Percentiles rank a stretch among this genome's conserved stretches.
Evolutionary conservation across 2,888 invertebrate species (phyloP).

Genomic region (Daptonema setosum): DNA sequence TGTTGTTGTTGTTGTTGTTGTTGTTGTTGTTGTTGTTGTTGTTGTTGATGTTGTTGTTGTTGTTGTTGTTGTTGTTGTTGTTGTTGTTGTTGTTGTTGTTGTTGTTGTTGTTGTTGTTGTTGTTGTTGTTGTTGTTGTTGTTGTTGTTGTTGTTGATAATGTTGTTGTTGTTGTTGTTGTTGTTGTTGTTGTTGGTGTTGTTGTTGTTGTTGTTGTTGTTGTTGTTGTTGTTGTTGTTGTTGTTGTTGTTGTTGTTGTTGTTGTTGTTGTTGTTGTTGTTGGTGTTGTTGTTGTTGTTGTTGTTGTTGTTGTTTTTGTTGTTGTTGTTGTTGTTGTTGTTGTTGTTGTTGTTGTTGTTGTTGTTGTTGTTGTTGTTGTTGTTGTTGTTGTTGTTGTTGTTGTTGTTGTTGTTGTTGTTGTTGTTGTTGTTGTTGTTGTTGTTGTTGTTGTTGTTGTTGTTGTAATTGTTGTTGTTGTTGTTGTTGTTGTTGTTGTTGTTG

Average conservation of each 20-base stretch:
- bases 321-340: not conserved
- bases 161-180: too few relatives aligned
- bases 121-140: too few relatives aligned
- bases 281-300: too few relatives aligned
- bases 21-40: not conserved
- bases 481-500: not conserved
- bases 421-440: not conserved
- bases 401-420: not conserved
- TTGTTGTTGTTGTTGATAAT: too few relatives aligned
- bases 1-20: not conserved
- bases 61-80: not conserved
- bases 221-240: not conserved
- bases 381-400: not conserved
- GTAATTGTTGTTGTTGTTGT: not conserved
- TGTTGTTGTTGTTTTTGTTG: too few relatives aligned
- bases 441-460: not conserved
- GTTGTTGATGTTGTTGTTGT: not conserved
- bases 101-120: not conserved
- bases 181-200: too few relatives aligned
- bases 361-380: not conserved
- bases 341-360: not conserved
- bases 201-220: too few relatives aligned
- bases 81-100: not conserved
- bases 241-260: not conserved
- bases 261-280: not conserved